phyloP scores from a whole-genome alignment of 1,140 invertebrate species.

The Radopholus similis region DNA sequence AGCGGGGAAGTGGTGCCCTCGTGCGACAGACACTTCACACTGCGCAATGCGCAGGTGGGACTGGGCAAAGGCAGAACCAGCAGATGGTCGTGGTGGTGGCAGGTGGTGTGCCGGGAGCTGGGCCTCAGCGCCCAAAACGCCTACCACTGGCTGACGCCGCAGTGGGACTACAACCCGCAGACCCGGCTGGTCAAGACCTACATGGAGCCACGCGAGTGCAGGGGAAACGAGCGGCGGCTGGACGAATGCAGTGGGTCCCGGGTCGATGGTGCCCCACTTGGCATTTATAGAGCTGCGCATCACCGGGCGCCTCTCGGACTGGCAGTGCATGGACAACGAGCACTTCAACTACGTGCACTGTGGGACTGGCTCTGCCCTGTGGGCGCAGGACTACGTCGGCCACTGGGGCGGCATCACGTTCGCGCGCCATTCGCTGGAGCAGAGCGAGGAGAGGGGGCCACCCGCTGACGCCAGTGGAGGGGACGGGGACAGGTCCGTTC shows the following conservation, averaged over 20 bases:
- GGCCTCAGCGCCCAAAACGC: constrained; percentile 82
- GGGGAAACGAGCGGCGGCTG: constrained; percentile 76
- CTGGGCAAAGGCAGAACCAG: constrained; percentile 33
- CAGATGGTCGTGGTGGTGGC: background rate
- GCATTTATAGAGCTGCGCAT: background rate
- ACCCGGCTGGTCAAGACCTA: constrained; percentile 76
- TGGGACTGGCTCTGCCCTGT: constrained; percentile 66
- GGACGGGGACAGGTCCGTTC: constrained; percentile 65
- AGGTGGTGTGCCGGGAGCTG: constrained; percentile 83
- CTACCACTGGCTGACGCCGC: constrained; percentile 65
- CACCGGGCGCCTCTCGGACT: constrained; percentile 61
- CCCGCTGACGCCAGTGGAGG: background rate
- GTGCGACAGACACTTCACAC: constrained; percentile 88
- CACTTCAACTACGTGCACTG: constrained; percentile 90
- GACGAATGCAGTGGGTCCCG: constrained; percentile 63
- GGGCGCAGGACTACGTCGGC: constrained; percentile 64
- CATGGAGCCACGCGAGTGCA: constrained; percentile 81
- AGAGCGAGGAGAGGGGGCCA: constrained; percentile 18
- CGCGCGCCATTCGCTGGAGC: constrained; percentile 80
- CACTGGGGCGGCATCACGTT: constrained; percentile 97
- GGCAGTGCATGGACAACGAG: constrained; percentile 72
- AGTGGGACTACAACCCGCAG: constrained; percentile 61
- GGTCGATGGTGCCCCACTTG: background rate
- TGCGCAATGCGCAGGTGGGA: constrained; percentile 78
- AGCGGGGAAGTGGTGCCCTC: constrained; percentile 92